Evolutionary conservation across 2,113 vertebrate species (phyloP), one percentile per base, ranked within the genome.

Genomic region (Danionella cerebrum): DNA sequence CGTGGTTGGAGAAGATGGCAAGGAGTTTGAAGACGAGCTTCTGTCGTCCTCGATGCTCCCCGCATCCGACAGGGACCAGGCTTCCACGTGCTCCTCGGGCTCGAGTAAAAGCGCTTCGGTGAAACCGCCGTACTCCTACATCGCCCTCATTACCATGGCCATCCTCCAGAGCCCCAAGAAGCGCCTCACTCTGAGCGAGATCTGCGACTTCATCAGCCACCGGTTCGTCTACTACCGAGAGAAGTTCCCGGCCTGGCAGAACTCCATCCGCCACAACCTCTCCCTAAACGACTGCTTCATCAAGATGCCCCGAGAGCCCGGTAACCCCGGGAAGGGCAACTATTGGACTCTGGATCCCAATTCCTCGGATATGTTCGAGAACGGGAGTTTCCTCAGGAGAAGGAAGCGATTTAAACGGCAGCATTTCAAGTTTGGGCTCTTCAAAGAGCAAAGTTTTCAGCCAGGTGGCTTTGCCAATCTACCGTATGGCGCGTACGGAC

Each of bases 241-340:
- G 73, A 90, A 89, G n/a, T 90, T 90, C 76, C 89, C 89, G 1
- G 89, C 89, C 3, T 90, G 89, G 89, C 89, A 90, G 79, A 90
- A 90, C 82, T 90, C 89, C 1, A 90, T 90, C 82, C 50, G 89
- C 6, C 89, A 90, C 82, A 90, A 90, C 33, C 81, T 90, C 54
- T 90, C 89, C 11, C 82, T 90, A 1, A 90, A 90, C 54, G 89
- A 90, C 80, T 90, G 89, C 71, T 90, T 90, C 35, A 81, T 90
- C 10, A 90, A 90, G 77, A 88, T 90, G 83, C 84, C 89, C 5
- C 74, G 89, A 14, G 89, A 90, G 71, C 88, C 89, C 1, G 89
- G 89, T 0, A 90, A 90, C 73, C 88, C 88, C 0, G 89, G 89
- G 0, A 90, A 90, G 45, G 89, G 89, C 44, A 90, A 90, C 80